phyloP scores from a whole-genome alignment of 2,888 invertebrate genomes.

The Apodemia zela region DNA sequence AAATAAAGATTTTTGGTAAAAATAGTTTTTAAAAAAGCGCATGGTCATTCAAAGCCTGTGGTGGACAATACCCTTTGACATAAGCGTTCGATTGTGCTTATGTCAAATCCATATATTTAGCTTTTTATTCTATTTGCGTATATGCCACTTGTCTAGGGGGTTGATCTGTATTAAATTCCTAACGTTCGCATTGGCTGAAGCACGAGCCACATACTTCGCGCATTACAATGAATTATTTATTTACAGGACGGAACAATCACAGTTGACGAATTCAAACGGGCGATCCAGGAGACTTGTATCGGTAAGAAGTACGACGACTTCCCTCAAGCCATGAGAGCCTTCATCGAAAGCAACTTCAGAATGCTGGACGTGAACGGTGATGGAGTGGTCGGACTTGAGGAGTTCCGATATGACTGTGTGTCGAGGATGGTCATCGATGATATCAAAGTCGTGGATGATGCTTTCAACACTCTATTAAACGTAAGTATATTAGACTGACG shows the following conservation, averaged over 20 bases:
- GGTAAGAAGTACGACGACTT: slow-evolving; percentile 89
- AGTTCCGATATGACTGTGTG: slow-evolving; percentile 91
- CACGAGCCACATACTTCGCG: too few species aligned
- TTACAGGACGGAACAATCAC: slow-evolving; percentile 89
- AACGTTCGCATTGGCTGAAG: too few species aligned
- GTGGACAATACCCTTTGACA: too few species aligned
- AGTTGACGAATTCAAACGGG: slow-evolving; percentile 89
- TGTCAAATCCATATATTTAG: too few species aligned
- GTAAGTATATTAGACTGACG: slow-evolving; percentile 72
- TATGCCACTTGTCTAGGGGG: too few species aligned
- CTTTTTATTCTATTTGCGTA: too few species aligned
- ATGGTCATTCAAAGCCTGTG: too few species aligned
- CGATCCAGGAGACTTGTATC: slow-evolving; percentile 89
- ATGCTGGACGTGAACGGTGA: slow-evolving; percentile 90
- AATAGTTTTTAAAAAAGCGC: too few species aligned
- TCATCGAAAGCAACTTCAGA: slow-evolving; percentile 91
- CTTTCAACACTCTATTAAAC: slow-evolving; percentile 86
- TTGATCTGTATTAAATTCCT: too few species aligned
- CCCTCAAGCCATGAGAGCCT: slow-evolving; percentile 92
- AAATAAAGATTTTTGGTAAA: too few species aligned
- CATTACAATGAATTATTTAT: not conserved
- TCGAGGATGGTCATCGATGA: slow-evolving; percentile 89
- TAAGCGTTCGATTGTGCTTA: too few species aligned
- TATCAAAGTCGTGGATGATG: slow-evolving; percentile 87
- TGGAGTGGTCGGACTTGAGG: slow-evolving; percentile 88